These are phyloP conservation scores for Meloe dianella DNA, from an alignment of 2,888 invertebrate genomes.

Conservation along the genomic window DNA sequence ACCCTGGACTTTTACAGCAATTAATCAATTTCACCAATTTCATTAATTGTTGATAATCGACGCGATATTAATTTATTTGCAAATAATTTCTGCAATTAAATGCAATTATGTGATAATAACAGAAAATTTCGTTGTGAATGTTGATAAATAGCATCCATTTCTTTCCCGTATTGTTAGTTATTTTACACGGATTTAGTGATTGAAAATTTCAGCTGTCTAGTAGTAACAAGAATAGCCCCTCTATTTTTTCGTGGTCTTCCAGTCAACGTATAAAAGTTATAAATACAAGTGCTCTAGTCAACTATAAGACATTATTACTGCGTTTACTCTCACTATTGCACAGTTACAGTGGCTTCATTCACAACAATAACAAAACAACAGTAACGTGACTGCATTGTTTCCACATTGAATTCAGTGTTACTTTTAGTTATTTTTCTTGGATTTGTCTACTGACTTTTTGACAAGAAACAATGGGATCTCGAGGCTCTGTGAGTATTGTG, in stretches of 20 bases:
- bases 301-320: constrained; percentile 31
- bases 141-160: neutral
- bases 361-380: constrained; percentile 10
- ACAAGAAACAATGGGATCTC: constrained; percentile 24
- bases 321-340: constrained; percentile 33
- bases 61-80: too few species aligned
- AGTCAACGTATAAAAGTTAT: constrained; percentile 21
- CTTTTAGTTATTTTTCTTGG: constrained; percentile 19
- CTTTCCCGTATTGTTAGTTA: neutral
- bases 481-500: constrained; percentile 24
- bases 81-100: too few species aligned
- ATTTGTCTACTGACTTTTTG: neutral
- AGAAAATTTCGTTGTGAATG: neutral
- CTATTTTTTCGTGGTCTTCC: neutral
- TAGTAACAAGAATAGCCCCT: neutral
- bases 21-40: too few species aligned
- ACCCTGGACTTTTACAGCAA: too few species aligned
- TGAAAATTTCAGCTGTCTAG: neutral
- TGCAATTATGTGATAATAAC: neutral
- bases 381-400: constrained; percentile 25
- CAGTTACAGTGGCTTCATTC: constrained; percentile 35
- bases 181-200: neutral
- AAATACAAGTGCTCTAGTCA: constrained; percentile 30
- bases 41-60: too few species aligned
- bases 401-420: constrained; percentile 27